Base-by-base conservation (phyloP, 1,140 invertebrate species). In the Philotrypesis tridentata region DNA sequence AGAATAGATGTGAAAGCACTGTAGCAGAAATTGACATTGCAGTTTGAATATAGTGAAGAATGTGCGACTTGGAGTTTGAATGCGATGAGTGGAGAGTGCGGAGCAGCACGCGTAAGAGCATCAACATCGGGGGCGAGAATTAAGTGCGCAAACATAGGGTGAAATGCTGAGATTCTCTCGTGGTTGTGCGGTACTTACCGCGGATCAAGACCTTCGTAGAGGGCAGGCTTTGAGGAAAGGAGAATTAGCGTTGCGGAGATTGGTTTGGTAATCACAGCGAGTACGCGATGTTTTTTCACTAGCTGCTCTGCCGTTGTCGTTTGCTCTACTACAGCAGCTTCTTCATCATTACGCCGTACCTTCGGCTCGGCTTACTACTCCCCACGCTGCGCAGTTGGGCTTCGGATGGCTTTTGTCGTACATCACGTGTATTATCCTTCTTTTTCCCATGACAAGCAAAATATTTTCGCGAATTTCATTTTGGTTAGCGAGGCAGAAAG, bases 381-480 rank as follows among this genome's bases (percentile, higher is more conserved):
- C n/a, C n/a, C n/a, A n/a, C n/a, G n/a, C n/a, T n/a, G 5, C 6
- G 60, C 60, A 23, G 6, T 48, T 21, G 12, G 75, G 63, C 9
- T 48, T 77, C 12, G 75, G 31, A 23, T 65, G 70, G 6, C 1
- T 48, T 23, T 61, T 79, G 9, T 37, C 48, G 14, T 71, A 79
- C 8, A 71, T 7, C 37, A 79, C 17, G 60, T 23, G 55, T 60
- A 79, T 79, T 48, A 72, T 48, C 5, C 1, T 72, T 55, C 27
- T 23, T 25, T 17, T 48, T 8, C 29, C 14, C 11, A 11, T 14
- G 3, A 2, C 9, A 77, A 3, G 43, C 14, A 67, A 6, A 67
- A 1, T 2, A 55, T 21, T 40, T 70, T 68, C 11, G 29, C 63
- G 29, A 48, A 68, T 37, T 78, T 67, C 9, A 43, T 43, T 43